Conservation (phyloP, 1,140 invertebrate species). For the Caenorhabditis elegans region WBcel235 BX284605.5:1295001-1295500, state of each 20-base stretch:
- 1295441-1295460: neutral
- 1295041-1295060: no score
- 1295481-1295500: neutral
- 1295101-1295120: no score
- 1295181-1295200: no score
- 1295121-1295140: no score
- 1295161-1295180: no score
- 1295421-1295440: conserved; percentile 18
- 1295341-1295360: conserved; percentile 91
- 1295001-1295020: no score
- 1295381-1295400: conserved; percentile 97
- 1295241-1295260: conserved; percentile 91
- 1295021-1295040: no score
- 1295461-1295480: neutral
- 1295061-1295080: no score
- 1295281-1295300: conserved; percentile 98
- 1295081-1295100: no score
- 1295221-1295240: neutral
- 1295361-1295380: conserved; percentile 99
- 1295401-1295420: conserved; percentile 92
- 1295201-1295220: neutral
- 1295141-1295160: no score
- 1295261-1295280: conserved; percentile 99
- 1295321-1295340: conserved; percentile 88
- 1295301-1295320: conserved; percentile 99